Percentiles rank a stretch among this genome's conserved stretches.
phyloP scores from a whole-genome alignment of 2,113 vertebrate genomes.

The Caracal caracal region DNA sequence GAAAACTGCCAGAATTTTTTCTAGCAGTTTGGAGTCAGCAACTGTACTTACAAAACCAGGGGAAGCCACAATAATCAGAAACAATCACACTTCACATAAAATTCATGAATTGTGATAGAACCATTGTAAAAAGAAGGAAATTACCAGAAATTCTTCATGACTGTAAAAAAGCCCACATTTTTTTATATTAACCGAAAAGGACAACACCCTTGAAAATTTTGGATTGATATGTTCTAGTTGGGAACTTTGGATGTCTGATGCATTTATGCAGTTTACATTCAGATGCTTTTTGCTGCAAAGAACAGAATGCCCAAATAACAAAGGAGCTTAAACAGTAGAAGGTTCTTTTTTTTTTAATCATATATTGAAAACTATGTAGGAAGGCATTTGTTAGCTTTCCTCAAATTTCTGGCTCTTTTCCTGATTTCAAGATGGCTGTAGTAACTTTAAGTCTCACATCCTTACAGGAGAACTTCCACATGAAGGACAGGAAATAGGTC shows the following conservation, averaged over 20 bases:
- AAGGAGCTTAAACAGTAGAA: not conserved
- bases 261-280: not conserved
- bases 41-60: not conserved
- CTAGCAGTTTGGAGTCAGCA: not conserved
- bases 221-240: not conserved
- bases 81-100: constrained; percentile 39
- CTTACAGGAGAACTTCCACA: not conserved
- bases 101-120: not conserved
- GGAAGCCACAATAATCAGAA: constrained; percentile 24
- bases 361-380: not conserved
- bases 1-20: not conserved
- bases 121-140: constrained; percentile 5
- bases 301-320: not conserved
- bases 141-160: constrained; percentile 10
- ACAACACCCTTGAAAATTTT: not conserved
- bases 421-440: not conserved
- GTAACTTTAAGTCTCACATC: not conserved
- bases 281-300: not conserved
- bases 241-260: not conserved
- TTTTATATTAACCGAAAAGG: not conserved
- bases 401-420: not conserved
- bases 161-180: not conserved
- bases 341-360: not conserved
- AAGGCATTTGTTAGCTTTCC: not conserved
- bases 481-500: not conserved